These are phyloP conservation scores for Tetrax tetrax DNA, from an alignment of 2,113 vertebrate genomes.

Conservation along the genomic window DNA sequence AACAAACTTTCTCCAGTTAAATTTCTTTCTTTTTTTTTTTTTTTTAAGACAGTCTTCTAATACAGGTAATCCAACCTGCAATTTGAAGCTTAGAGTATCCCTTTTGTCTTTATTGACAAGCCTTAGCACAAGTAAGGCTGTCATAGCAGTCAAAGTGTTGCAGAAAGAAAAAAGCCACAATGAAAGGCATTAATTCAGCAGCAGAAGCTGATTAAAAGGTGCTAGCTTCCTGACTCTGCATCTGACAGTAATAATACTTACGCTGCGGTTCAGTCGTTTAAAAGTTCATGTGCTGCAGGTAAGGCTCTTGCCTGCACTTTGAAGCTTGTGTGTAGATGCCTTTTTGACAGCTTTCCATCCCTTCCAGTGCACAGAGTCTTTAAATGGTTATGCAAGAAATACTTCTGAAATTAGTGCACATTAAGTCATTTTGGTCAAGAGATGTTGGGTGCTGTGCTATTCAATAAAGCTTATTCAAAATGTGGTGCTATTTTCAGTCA, in stretches of 20 bases:
- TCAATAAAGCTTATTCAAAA: slow-evolving; percentile 5
- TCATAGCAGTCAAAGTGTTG: slow-evolving; percentile 15
- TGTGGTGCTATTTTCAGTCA: slow-evolving; percentile 23
- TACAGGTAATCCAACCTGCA: slow-evolving; percentile 54
- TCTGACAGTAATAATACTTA: slow-evolving; percentile 4
- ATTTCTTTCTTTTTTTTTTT: neutral
- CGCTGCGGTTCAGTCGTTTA: neutral
- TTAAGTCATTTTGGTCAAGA: neutral
- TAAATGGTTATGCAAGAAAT: neutral
- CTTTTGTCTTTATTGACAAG: slow-evolving; percentile 30
- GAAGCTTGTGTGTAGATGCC: neutral
- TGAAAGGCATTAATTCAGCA: slow-evolving; percentile 30
- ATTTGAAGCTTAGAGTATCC: slow-evolving; percentile 47
- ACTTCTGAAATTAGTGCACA: neutral
- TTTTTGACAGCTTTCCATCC: neutral
- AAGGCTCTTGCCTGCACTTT: neutral
- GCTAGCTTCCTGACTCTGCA: neutral
- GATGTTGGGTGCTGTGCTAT: neutral
- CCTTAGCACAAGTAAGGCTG: slow-evolving; percentile 40
- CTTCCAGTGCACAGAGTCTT: neutral
- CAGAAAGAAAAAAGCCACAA: neutral
- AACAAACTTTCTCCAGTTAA: slow-evolving; percentile 4
- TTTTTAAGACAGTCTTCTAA: neutral
- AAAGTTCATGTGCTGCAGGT: neutral
- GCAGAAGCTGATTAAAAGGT: slow-evolving; percentile 22